Evolutionary conservation across 92 coral and sea anemone species (phyloP), one percentile per base, ranked within the genome.

Genomic region (Pocillopora grandis): DNA sequence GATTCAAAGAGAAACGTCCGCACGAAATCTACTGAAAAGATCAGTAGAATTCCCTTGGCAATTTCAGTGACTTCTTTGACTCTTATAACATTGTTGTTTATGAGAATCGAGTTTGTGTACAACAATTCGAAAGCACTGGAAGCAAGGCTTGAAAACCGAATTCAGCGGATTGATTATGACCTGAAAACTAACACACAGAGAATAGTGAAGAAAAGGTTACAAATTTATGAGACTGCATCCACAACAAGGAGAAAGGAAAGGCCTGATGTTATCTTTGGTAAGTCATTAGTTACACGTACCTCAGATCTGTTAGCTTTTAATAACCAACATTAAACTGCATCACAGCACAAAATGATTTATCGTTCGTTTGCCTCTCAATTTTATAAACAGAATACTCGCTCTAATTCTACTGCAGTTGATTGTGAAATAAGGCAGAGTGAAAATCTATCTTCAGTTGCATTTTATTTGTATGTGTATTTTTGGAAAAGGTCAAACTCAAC

Each of bases 161-260:
- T 73, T 15, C 77, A 48, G 21, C 77, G 78, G 58, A 58, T 75
- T 21, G 78, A 75, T 2, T 49, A 55, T 15, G 66, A 75, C 20
- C 10, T 75, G 78, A 35, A 75, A 12, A 56, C 1, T 2, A 75
- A 56, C 12, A 42, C 21, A n/a, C 48, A 58, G 15, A 75, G 19
- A 3, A 75, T 57, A 9, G 62, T 75, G 3, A 12, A 55, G 64
- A 18, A 75, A 20, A 20, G 12, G 4, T 58, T 55, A 21, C 63
- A 56, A 55, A 9, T 42, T 56, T 14, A 75, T 19, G 18, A 10
- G n/a, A 75, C 27, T 9, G 10, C 78, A 12, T 4, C n/a, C 3
- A 75, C 1, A 7, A 75, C n/a, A 58, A 58, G 2, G 27, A 49
- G 17, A 20, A 20, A 57, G 13, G 72, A 23, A 42, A 5, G 65